Evolutionary conservation across 2,888 invertebrate species (phyloP), one percentile per base, ranked within the genome.

Genomic region (Drosophila melanocephala): DNA sequence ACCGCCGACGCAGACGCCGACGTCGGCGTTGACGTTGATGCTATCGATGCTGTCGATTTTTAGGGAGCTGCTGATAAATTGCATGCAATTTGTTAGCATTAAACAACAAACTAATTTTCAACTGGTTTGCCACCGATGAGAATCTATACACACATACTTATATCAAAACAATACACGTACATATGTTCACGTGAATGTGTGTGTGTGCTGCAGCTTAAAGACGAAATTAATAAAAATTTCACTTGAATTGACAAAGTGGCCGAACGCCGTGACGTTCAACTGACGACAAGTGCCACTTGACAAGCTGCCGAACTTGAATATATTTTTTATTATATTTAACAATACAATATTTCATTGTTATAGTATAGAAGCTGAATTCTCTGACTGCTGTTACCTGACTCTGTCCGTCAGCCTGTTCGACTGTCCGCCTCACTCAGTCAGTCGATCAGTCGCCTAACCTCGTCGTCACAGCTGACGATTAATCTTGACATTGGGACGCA

Each of bases 221-320:
- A 79, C 87, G 87, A 91, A 91, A 91, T 91, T 91, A 91, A 91
- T 90, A 91, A 91, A 91, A 89, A 91, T 90, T 89, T 91, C 90
- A 91, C 91, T 90, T 90, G 91, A 90, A 89, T 89, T 91, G 90
- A 86, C 91, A 91, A 91, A 87, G 91, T 90, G 90, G 84, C 87
- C 81, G 89, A 84, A 81, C 87, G 81, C 87, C 91, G 90, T 90
- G 91, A 90, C 91, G 91, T 87, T 81, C 87, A 74, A 89, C 83
- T 79, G 90, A 88, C 90, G 87, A 90, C 89, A 91, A 90, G 91
- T 91, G 89, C 63, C 91, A 87, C 90, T 90, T 89, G 89, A 90
- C 89, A 87, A 90, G 87, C 90, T 91, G 91, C 89, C 91, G 87
- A 88, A 89, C 87, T 88, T 90, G 85, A 88, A 89, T 77, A 82